phyloP scores from a whole-genome alignment of 2,888 invertebrate genomes.

The Archaeoteleia sp. region DNA sequence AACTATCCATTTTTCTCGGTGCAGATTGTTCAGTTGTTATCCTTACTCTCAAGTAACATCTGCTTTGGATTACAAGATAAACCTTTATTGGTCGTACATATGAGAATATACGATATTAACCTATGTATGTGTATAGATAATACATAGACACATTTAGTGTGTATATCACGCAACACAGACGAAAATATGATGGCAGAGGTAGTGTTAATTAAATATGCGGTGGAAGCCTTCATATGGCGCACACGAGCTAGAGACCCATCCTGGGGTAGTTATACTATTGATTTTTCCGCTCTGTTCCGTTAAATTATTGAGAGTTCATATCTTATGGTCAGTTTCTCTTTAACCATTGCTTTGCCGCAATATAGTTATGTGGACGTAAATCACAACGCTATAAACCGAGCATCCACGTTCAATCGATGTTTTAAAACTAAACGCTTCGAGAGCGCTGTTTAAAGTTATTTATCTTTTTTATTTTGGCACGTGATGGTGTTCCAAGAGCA shows the following conservation, averaged over 20 bases:
- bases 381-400: too few species aligned
- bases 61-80: slow-evolving; percentile 36
- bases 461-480: too few species aligned
- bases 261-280: slow-evolving; percentile 68
- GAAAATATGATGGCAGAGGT: slow-evolving; percentile 38
- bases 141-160: neutral
- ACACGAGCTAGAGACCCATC: slow-evolving; percentile 52
- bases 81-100: slow-evolving; percentile 16
- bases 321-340: slow-evolving; percentile 53
- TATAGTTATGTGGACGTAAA: slow-evolving; percentile 2
- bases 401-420: too few species aligned
- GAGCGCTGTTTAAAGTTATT: too few species aligned
- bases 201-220: slow-evolving; percentile 63
- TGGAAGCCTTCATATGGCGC: slow-evolving; percentile 46
- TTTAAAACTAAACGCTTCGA: too few species aligned
- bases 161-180: slow-evolving; percentile 18
- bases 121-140: neutral
- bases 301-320: slow-evolving; percentile 68
- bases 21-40: slow-evolving; percentile 2
- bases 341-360: slow-evolving; percentile 21
- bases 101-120: slow-evolving; percentile 1
- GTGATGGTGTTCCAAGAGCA: too few species aligned
- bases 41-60: slow-evolving; percentile 24
- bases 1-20: too few species aligned
- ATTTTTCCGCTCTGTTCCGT: slow-evolving; percentile 68